Conservation (phyloP, 2,113 vertebrate genomes). For the Talpa occidentalis region DNA sequence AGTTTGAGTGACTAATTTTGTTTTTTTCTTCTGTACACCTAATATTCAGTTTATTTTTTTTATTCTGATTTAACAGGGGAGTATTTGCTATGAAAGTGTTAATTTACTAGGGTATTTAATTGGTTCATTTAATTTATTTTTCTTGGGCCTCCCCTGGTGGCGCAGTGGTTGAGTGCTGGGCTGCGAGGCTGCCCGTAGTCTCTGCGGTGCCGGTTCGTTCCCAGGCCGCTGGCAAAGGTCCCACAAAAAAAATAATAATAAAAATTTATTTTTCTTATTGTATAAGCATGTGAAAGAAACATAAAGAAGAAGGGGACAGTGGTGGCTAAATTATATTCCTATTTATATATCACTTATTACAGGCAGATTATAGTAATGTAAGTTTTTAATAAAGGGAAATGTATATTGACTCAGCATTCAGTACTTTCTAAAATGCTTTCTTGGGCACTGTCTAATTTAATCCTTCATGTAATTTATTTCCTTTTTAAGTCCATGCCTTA, state of each 20-base stretch:
- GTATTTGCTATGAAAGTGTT: slow-evolving; percentile 2
- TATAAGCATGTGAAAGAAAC: background rate
- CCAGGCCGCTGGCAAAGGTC: no score
- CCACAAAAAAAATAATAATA: no score
- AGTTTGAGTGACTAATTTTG: background rate
- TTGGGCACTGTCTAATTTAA: background rate
- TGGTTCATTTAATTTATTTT: background rate
- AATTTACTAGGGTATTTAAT: background rate
- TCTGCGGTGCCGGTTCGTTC: no score
- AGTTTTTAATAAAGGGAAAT: background rate
- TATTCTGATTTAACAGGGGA: background rate
- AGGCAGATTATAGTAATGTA: background rate
- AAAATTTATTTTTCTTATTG: background rate
- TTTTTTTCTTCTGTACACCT: background rate
- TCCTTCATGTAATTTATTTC: background rate
- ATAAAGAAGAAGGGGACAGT: background rate
- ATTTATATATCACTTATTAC: background rate
- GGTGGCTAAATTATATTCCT: background rate
- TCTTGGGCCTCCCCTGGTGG: no score
- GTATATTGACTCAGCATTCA: background rate
- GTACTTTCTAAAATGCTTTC: background rate
- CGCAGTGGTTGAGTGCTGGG: no score
- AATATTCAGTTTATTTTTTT: slow-evolving; percentile 7
- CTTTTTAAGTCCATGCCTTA: background rate
- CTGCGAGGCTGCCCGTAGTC: no score